Percentiles rank a stretch among this genome's conserved stretches.
Conservation (phyloP, 2,113 vertebrate genomes). For the Carassius gibelio region DNA sequence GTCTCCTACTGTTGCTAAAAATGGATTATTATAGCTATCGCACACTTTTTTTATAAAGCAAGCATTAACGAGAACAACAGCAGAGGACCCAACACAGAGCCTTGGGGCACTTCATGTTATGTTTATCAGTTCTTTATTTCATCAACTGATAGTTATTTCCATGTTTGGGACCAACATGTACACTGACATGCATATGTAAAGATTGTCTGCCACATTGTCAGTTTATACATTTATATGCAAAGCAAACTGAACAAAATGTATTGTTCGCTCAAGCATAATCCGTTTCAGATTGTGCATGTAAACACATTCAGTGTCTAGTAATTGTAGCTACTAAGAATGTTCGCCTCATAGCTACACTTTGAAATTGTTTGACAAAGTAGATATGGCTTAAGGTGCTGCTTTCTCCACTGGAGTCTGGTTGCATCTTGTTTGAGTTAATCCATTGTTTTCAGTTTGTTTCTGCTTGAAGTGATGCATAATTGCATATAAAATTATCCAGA, state of each 20-base stretch:
- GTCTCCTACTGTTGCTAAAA: not conserved
- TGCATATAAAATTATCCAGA: constrained; percentile 23
- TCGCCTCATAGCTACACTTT: not conserved
- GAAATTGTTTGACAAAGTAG: not conserved
- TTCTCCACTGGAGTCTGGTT: not conserved
- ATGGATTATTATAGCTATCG: not conserved
- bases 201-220: not conserved
- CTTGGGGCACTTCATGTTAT: not conserved
- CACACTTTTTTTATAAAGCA: not conserved
- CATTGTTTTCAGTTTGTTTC: constrained; percentile 1
- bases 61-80: not conserved
- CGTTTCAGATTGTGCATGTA: not conserved
- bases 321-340: not conserved
- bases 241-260: not conserved
- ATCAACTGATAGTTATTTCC: not conserved
- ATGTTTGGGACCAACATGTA: not conserved
- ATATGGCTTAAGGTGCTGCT: not conserved
- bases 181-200: not conserved
- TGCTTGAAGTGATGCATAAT: constrained; percentile 1
- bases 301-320: not conserved
- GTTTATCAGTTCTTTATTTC: not conserved
- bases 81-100: not conserved
- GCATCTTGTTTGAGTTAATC: not conserved
- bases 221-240: not conserved
- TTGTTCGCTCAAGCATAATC: not conserved